Evolutionary conservation across 2,888 invertebrate genomes (phyloP).

Genomic region (Eupsilia transversa): DNA sequence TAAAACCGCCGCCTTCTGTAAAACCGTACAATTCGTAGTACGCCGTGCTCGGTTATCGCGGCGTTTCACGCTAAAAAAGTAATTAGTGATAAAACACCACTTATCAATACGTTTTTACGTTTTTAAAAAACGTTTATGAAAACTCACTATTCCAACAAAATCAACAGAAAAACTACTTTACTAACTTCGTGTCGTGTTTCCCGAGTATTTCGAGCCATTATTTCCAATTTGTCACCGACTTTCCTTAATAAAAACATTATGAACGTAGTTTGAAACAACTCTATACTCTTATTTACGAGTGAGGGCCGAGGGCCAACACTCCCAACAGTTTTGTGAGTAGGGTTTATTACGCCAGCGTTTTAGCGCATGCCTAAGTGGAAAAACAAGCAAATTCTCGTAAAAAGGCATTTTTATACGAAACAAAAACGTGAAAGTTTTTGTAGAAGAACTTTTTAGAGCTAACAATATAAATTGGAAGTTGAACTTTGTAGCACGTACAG

Average conservation of each 20-base stretch:
- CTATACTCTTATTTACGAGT: constrained; percentile 48
- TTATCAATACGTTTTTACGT: background rate
- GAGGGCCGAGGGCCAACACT: background rate
- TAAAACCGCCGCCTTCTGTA: constrained; percentile 45
- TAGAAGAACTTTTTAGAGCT: background rate
- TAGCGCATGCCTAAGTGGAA: constrained; percentile 36
- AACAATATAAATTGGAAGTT: background rate
- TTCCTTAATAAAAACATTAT: constrained; percentile 55
- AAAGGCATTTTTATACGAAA: constrained; percentile 42
- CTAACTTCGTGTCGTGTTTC: constrained; percentile 6
- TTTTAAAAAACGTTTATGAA: constrained; percentile 1
- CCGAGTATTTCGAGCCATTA: constrained; percentile 26
- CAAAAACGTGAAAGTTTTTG: constrained; percentile 13
- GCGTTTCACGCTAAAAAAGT: constrained; percentile 34
- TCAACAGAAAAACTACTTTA: constrained; percentile 11
- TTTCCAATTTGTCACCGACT: constrained; percentile 48
- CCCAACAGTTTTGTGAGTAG: constrained; percentile 36
- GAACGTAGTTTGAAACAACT: constrained; percentile 45
- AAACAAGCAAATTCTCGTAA: constrained; percentile 38
- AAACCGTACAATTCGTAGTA: constrained; percentile 16
- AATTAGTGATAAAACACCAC: constrained; percentile 8
- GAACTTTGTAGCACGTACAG: background rate
- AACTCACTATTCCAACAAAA: background rate
- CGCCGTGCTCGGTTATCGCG: constrained; percentile 30
- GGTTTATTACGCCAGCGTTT: constrained; percentile 34